Conservation (phyloP, 2,888 invertebrate genomes). For the Parnassius mnemosyne region DNA sequence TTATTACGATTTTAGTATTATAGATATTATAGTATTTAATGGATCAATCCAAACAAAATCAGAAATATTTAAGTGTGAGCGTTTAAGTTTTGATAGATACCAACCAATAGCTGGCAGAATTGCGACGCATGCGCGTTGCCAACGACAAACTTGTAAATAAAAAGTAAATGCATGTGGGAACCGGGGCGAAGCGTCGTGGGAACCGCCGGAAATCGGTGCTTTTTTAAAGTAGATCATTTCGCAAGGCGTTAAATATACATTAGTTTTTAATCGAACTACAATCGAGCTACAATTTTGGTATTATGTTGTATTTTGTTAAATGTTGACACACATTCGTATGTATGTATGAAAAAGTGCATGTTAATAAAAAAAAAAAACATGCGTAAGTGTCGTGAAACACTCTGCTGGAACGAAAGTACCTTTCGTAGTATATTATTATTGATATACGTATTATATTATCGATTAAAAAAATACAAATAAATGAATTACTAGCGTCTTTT, state of each 20-base stretch:
- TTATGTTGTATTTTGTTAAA: no score
- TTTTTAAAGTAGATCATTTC: slow-evolving; percentile 45
- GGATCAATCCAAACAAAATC: slow-evolving; percentile 58
- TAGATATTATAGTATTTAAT: slow-evolving; percentile 38
- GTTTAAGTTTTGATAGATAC: slow-evolving; percentile 47
- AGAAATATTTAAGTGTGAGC: slow-evolving; percentile 53
- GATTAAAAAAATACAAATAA: no score
- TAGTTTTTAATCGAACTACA: slow-evolving; percentile 16
- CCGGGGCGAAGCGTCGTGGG: slow-evolving; percentile 64
- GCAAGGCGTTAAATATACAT: slow-evolving; percentile 21
- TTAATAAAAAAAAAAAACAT: no score
- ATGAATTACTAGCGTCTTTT: no score
- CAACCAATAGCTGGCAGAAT: slow-evolving; percentile 60
- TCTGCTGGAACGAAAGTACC: no score
- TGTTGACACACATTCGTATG: no score
- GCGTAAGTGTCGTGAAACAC: no score
- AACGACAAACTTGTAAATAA: slow-evolving; percentile 59
- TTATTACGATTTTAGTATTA: neutral
- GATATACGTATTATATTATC: no score
- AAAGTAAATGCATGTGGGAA: slow-evolving; percentile 66
- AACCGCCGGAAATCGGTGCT: slow-evolving; percentile 60
- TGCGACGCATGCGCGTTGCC: slow-evolving; percentile 60
- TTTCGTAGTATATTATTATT: no score
- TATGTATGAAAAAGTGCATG: no score
- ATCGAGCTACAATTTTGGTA: slow-evolving; percentile 12